Base-by-base conservation (phyloP, 2,797 vertebrate genomes). In the Telmatherina bonti region DNA sequence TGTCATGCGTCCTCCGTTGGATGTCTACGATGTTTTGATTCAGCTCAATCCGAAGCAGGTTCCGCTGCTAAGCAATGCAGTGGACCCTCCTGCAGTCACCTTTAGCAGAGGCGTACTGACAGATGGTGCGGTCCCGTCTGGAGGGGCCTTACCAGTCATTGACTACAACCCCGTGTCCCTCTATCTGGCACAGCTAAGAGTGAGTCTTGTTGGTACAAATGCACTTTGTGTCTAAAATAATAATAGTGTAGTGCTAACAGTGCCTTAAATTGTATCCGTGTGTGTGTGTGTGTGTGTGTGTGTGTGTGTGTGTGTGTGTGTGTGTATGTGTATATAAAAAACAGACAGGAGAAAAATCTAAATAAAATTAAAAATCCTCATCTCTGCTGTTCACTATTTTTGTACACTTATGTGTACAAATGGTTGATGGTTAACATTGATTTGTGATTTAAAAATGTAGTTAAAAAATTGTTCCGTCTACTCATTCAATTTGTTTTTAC, bases 11-110 rank as follows among this genome's bases (percentile, higher is more conserved):
- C 96, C 98, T 31, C 96, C 98, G 16, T 63, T 99, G 85, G 96
- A 98, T 7, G 83, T 90, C 29, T 99, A 97, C 0, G 98, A 99
- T 1, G 95, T 98, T 52, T 85, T 99, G 57, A 97, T 99, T 86
- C 94, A 93, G 90, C 92, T 99, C 76, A 92, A 92, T 59, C 85
- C 94, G 29, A 96, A 92, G 70, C 96, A 99, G 77, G 91, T 99
- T 26, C 97, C 97, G 8, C 91, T 97, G 24, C 93, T 96, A 31
- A 38, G 89, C 71, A 95, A 96, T 70, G 91, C 94, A 0, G 95
- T 99, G 62, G 98, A 99, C 89, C 81, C 74, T 0, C 95, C 96
- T 0, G 7, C 59, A 0, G 85, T 93, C 57, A 94, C 79, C 0
- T 96, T 95, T 73, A 82, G 68, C 55, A 94, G 96, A 27, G 98